A percentile compares a stretch with the other conserved stretches of the same genome.
Conservation (phyloP, 2,113 vertebrate genomes). For the Ondatra zibethicus region DNA sequence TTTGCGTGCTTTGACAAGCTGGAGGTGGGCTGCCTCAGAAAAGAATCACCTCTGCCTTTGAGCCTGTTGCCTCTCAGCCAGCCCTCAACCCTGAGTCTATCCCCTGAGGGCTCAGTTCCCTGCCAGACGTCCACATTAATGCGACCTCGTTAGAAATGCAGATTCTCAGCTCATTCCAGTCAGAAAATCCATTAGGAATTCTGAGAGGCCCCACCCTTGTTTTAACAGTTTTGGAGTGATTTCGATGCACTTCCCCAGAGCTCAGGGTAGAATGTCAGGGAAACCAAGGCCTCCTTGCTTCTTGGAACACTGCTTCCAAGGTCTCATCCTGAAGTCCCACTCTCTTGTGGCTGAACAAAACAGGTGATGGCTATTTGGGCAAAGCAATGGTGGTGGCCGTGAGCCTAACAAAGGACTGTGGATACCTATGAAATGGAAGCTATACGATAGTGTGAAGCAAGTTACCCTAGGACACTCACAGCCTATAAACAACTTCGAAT, state of each 20-base stretch:
- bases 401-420: background rate
- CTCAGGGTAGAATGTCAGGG: background rate
- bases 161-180: background rate
- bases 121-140: accelerated
- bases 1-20: background rate
- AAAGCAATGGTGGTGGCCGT: background rate
- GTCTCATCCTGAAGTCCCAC: background rate
- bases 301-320: background rate
- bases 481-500: background rate
- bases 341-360: background rate
- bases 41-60: background rate
- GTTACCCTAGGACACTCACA: background rate
- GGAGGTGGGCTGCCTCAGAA: background rate
- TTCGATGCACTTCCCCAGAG: too few relatives aligned
- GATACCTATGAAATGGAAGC: background rate
- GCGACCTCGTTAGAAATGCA: background rate
- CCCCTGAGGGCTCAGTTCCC: accelerated
- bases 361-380: background rate
- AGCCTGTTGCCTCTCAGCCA: accelerated
- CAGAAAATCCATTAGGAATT: background rate
- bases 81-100: accelerated
- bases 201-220: too few relatives aligned
- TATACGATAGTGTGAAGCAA: background rate
- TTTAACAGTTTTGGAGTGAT: too few relatives aligned
- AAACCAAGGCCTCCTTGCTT: background rate